Base-by-base conservation (phyloP, 2,888 invertebrate genomes). In the Thymelicus sylvestris region DNA sequence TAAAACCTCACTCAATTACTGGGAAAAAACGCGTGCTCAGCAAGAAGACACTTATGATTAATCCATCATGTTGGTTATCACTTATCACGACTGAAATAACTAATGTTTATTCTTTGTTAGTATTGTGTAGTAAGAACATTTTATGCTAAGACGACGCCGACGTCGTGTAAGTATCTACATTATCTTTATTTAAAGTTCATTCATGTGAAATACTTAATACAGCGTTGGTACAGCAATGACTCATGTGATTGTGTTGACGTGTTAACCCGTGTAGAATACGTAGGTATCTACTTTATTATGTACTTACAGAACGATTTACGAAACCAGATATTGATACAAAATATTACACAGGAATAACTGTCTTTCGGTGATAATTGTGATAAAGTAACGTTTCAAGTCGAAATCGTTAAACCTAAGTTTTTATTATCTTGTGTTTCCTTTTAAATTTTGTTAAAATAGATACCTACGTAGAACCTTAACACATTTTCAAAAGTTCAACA, bases 121-220 rank as follows among this genome's bases (percentile, higher is more conserved):
- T 19, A 52, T 52, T 8, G 50, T 7, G 50, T 15, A 50, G 7
- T 50, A 7, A 12, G 15, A 15, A 52, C 24, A 24, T 39, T 44
- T 44, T 44, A 44, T 44, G 44, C 44, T 44, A 44, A 8, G 44
- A 44, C 39, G 24, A 1, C 24, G 62, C 44, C 5, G n/a, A 2
- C 52, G 24, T 47, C 31, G 31, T 31, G 4, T 24, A 24, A 24
- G 24, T 24, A 24, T 24, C 44, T 63, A 31, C 19, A 57, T 52
- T 69, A 69, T 64, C 70, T 65, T 65, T 70, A 70, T 70, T 70
- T 70, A 60, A 44, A 44, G 41, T 19, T 48, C 50, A 52, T 64
- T 48, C 70, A 50, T 65, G n/a, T 47, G 66, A 47, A 64, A 69
- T 59, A 59, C 60, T 57, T 48, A 63, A 50, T 55, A 71, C 47